Evolutionary conservation across 2,797 vertebrate genomes (phyloP).

Genomic region (Hydrolagus colliei): DNA sequence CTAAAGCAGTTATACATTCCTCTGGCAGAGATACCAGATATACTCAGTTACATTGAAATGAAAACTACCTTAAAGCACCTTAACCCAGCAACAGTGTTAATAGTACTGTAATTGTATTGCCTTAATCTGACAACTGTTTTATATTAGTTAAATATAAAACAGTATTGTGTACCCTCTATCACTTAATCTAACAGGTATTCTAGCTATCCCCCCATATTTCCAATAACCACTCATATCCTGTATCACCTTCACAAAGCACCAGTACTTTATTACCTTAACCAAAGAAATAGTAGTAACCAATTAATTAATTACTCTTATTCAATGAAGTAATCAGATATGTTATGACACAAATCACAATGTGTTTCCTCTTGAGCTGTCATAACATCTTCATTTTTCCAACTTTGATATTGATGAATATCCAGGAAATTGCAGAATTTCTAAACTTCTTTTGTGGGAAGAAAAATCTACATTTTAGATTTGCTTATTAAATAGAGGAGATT

Average conservation of each 20-base stretch:
- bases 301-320: not conserved
- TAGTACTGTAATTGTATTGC: not conserved
- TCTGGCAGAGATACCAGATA: too few species aligned
- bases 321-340: not conserved
- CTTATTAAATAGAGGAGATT: not conserved
- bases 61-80: not conserved
- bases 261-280: not conserved
- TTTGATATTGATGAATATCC: not conserved
- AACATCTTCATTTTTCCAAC: not conserved
- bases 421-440: not conserved
- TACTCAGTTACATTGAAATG: too few species aligned
- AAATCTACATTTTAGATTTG: not conserved
- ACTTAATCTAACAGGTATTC: not conserved
- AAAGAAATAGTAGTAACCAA: not conserved
- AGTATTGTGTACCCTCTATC: not conserved
- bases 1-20: too few species aligned
- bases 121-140: not conserved
- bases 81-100: not conserved
- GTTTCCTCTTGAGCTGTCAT: not conserved
- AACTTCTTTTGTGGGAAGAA: not conserved
- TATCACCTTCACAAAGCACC: too few species aligned
- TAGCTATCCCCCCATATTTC: not conserved
- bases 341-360: not conserved
- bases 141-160: too few species aligned
- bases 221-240: too few species aligned